phyloP scores from a whole-genome alignment of 2,888 invertebrate genomes.

The Clistopyga incitator region DNA sequence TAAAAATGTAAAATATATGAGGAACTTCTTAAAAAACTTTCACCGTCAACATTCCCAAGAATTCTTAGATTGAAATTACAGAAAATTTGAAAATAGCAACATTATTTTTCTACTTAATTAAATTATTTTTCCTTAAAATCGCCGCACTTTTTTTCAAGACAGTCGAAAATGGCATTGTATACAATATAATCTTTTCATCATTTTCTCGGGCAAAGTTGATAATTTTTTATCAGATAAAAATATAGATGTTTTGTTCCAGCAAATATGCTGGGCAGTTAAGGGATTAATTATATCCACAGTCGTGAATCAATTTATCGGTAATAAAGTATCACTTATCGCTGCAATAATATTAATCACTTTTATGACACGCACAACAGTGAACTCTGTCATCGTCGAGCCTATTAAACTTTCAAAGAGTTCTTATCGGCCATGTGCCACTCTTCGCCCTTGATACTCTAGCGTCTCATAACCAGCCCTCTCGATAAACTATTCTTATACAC shows the following conservation, averaged over 20 bases:
- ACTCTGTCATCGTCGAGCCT: slow-evolving; percentile 16
- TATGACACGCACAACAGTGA: not conserved
- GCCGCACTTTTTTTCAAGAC: too few species aligned
- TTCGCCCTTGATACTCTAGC: slow-evolving; percentile 25
- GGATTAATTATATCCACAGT: not conserved
- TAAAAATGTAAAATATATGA: not conserved
- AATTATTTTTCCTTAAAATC: too few species aligned
- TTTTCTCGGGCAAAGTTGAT: too few species aligned
- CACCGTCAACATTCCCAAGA: too few species aligned
- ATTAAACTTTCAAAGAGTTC: slow-evolving; percentile 4
- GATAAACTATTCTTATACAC: slow-evolving; percentile 24
- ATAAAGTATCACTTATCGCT: not conserved
- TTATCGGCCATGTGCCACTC: slow-evolving; percentile 33
- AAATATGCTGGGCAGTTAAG: too few species aligned
- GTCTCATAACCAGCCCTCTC: slow-evolving; percentile 29
- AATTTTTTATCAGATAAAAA: too few species aligned
- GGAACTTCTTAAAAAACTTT: not conserved
- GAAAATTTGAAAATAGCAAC: too few species aligned
- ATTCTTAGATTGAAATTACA: too few species aligned
- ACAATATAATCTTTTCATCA: not conserved
- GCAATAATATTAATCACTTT: slow-evolving; percentile 1
- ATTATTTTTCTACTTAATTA: too few species aligned
- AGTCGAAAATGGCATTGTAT: not conserved
- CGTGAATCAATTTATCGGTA: not conserved
- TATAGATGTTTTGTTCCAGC: too few species aligned